Conservation (phyloP, 2,888 invertebrate species). For the Rotaria macrura region DNA sequence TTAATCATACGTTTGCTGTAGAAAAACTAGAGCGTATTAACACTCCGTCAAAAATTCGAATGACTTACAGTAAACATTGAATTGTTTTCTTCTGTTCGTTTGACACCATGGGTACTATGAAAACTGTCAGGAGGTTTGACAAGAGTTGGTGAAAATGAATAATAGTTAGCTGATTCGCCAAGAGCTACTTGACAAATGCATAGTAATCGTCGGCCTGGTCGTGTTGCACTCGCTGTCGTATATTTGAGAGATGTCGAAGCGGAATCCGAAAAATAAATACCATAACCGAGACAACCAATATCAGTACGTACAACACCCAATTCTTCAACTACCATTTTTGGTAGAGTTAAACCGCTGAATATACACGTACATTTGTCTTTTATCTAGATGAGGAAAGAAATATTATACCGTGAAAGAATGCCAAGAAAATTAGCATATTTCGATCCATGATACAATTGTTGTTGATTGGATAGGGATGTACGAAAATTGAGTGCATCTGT, state of each 20-base stretch:
- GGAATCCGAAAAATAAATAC: slow-evolving; percentile 47
- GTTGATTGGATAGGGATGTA: slow-evolving; percentile 37
- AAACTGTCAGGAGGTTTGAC: slow-evolving; percentile 40
- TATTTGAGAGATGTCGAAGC: slow-evolving; percentile 21
- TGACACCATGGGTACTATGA: slow-evolving; percentile 46
- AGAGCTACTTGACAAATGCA: slow-evolving; percentile 32
- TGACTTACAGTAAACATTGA: slow-evolving; percentile 38
- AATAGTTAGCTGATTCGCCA: slow-evolving; percentile 35
- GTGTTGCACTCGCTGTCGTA: neutral
- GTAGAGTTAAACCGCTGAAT: slow-evolving; percentile 39
- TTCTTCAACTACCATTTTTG: slow-evolving; percentile 23
- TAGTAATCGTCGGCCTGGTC: slow-evolving; percentile 14
- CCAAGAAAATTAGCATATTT: slow-evolving; percentile 45
- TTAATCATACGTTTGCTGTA: too few species aligned
- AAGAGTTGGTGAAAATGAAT: neutral
- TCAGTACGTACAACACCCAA: slow-evolving; percentile 43
- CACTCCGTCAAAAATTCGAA: too few species aligned
- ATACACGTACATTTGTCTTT: slow-evolving; percentile 28
- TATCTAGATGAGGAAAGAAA: neutral
- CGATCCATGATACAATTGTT: slow-evolving; percentile 44
- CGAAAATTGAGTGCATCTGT: slow-evolving; percentile 40
- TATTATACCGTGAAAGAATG: slow-evolving; percentile 41
- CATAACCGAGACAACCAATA: slow-evolving; percentile 46
- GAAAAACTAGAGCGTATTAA: too few species aligned
- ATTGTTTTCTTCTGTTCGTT: slow-evolving; percentile 35